Evolutionary conservation across 1,140 invertebrate species (phyloP).

Genomic region (Hirudo medicinalis): DNA sequence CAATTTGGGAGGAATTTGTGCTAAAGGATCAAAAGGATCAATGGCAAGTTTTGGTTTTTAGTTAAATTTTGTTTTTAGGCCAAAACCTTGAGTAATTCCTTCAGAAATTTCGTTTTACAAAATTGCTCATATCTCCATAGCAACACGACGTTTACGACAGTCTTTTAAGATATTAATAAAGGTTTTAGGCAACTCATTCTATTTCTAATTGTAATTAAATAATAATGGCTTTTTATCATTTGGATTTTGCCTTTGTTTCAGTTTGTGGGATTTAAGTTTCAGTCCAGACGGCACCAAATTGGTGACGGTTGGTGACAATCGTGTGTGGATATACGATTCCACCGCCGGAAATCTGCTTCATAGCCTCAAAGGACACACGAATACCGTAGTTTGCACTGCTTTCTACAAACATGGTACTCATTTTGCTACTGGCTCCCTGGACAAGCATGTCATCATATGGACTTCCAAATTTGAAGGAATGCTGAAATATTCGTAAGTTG

Average conservation of each 20-base stretch:
- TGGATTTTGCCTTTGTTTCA: conserved; percentile 40
- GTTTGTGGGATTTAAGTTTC: conserved; percentile 86
- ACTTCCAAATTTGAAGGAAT: conserved; percentile 87
- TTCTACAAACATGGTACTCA: conserved; percentile 88
- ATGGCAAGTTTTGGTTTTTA: too few species aligned
- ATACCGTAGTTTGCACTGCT: conserved; percentile 76
- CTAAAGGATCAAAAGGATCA: too few species aligned
- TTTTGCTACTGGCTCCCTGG: conserved; percentile 90
- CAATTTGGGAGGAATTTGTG: too few species aligned
- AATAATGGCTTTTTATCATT: not conserved
- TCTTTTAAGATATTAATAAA: too few species aligned
- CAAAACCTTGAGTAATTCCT: too few species aligned
- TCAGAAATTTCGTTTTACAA: too few species aligned
- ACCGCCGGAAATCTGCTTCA: conserved; percentile 78
- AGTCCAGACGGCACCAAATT: conserved; percentile 86
- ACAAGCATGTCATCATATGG: conserved; percentile 98
- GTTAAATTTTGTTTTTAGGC: too few species aligned
- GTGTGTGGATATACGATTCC: conserved; percentile 84
- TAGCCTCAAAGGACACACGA: conserved; percentile 72
- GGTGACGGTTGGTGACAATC: conserved; percentile 78
- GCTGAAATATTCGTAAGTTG: conserved; percentile 81
- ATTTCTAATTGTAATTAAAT: not conserved
- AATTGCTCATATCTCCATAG: not conserved
- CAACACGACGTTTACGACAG: not conserved
- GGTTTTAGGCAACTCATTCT: not conserved